Base-by-base conservation (phyloP, 92 coral and sea anemone species). In the Plumapathes pennacea region DNA sequence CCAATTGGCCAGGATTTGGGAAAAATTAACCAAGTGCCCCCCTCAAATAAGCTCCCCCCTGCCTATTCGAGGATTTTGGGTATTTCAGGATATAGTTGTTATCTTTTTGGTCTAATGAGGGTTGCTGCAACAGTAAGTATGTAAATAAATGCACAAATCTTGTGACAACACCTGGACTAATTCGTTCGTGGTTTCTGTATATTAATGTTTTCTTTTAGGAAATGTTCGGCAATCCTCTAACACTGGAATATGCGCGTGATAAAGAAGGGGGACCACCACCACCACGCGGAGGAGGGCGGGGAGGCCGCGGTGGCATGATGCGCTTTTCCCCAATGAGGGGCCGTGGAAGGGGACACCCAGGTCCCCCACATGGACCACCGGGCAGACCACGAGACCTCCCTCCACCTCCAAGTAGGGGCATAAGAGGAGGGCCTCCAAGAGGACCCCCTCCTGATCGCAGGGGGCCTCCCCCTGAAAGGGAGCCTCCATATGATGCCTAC, bases 221-320 rank as follows among this genome's bases (percentile, higher is more conserved):
- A 63, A 50, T 68, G 13, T 87, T 87, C 43, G 66, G 77, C 26
- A 69, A 85, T 34, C 70, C 50, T 17, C 55, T 87, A 32, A 87
- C 85, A 20, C 54, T 87, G 24, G 96, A 87, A 37, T 87, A 87
- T 77, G 96, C 96, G 10, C 81, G 63, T 50, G 90, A 87, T 14
- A 83, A 78, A 36, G 89, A 82, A 0, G 49, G 82, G 12, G 54
- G 68, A 6, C 32, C 75, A 14, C 69, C 76, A 29, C 57, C 83
- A 43, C 57, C 80, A 5, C 74, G 92, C 23, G 68, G 89, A 27
- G 72, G 84, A 3, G 88, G 94, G 7, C 81, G 95, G 10, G 84
- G 95, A 4, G 88, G 84, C 7, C 53, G 83, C 19, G 63, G 78
- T 25, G 84, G 78, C 1, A 53, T 64, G 3, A 37, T 77, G 17